Base-by-base conservation (phyloP, 2,888 invertebrate genomes). In the Synergus laeviventris region DNA sequence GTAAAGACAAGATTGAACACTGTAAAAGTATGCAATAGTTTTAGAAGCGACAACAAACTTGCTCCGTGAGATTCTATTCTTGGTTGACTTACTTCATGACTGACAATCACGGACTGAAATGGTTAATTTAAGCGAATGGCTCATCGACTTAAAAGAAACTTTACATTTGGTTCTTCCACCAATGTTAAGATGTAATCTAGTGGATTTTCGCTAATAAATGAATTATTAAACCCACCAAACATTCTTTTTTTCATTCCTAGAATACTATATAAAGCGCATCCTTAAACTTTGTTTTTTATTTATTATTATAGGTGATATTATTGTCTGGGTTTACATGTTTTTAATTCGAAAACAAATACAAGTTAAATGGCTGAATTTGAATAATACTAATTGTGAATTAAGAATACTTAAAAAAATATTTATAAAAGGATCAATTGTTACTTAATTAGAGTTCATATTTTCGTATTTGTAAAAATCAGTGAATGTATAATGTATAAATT, bases 81-180 rank as follows among this genome's bases (percentile, higher is more conserved):
- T 70, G 49, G 42, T 24, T 49, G 70, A 70, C 70, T 49, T 70
- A 31, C 31, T 70, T 70, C 70, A 49, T 24, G 70, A 70, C 70
- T 70, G 70, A 49, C 42, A 31, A 70, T 70, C 49, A 70, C 31
- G 49, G 70, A 70, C 31, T 70, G 70, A 70, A 70, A 70, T 70
- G 16, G 70, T 70, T 70, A 49, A 49, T 49, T 42, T 18, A 49
- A 45, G 70, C 70, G n/a, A 70, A 70, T 49, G 70, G 70, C 70
- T 70, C 49, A 49, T 70, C 70, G 70, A 70, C 70, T 70, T 70
- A 70, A 70, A 70, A 70, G n/a, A 31, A 45, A 31, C 31, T 70
- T 49, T 49, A 16, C 70, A 70, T 45, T 70, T 49, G 70, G 49
- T 70, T 70, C n/a, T 11, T 49, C 36, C 5, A 49, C 49, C 49